These are phyloP conservation scores for Psettodes erumei DNA, from an alignment of 2,113 vertebrate species.

Conservation along the genomic window DNA sequence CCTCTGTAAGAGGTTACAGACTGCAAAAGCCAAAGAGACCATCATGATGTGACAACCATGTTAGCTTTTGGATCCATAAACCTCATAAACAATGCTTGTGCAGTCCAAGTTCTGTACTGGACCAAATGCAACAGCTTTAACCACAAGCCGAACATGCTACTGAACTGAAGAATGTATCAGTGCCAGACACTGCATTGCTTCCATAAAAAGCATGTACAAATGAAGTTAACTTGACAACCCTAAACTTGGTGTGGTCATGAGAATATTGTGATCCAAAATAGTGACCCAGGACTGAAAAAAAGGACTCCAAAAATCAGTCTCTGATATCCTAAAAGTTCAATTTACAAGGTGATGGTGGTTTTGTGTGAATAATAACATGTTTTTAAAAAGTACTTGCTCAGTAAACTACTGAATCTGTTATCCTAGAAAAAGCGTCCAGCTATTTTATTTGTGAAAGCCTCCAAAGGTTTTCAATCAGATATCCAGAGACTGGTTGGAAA, in stretches of 20 bases:
- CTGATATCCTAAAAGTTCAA: neutral
- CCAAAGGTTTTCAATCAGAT: slow-evolving; percentile 27
- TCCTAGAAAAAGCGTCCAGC: neutral
- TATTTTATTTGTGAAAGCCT: slow-evolving; percentile 20
- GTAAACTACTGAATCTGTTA: neutral
- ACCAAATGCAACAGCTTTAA: neutral
- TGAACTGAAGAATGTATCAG: neutral
- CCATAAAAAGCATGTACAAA: no score
- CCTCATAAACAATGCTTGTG: no score
- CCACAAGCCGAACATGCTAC: no score
- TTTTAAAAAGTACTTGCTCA: neutral
- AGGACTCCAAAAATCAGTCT: neutral
- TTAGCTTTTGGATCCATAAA: no score
- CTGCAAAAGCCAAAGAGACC: neutral
- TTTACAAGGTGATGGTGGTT: neutral
- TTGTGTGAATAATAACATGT: neutral
- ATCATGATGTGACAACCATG: neutral
- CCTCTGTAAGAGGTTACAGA: neutral
- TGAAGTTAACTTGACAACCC: no score
- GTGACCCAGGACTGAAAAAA: neutral
- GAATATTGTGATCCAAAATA: neutral
- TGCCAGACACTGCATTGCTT: neutral
- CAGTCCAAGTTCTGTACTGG: neutral
- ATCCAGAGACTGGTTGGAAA: slow-evolving; percentile 39
- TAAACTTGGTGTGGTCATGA: neutral